A percentile compares a stretch with the other conserved stretches of the same genome.
phyloP scores from a whole-genome alignment of 2,113 vertebrate genomes.

The Blennius ocellaris region DNA sequence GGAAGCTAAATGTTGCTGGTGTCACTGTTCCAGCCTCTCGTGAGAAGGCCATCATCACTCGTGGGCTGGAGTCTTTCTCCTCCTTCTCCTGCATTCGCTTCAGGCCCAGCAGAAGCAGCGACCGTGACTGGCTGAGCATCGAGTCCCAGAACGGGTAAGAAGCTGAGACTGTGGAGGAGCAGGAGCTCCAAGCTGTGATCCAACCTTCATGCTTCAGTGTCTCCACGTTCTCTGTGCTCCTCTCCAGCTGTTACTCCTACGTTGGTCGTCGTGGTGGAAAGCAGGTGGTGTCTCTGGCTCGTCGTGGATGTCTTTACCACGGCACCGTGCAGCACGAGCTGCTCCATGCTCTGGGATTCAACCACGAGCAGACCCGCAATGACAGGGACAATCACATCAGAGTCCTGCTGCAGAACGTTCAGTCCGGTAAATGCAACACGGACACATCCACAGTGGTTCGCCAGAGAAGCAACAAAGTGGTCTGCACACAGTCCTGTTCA shows the following conservation, averaged over 20 bases:
- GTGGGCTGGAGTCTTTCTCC: constrained; percentile 63
- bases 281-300: constrained; percentile 74
- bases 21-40: constrained; percentile 40
- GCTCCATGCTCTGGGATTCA: constrained; percentile 78
- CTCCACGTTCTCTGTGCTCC: constrained; percentile 17
- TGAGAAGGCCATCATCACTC: constrained; percentile 62
- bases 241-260: constrained; percentile 70
- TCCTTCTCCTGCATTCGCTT: constrained; percentile 49
- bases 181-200: background rate
- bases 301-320: constrained; percentile 56
- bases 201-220: background rate
- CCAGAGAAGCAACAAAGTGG: no score
- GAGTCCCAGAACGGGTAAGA: constrained; percentile 55
- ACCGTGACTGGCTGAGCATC: constrained; percentile 65
- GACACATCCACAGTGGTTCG: background rate
- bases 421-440: constrained; percentile 36
- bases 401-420: constrained; percentile 59
- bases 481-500: no score
- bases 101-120: constrained; percentile 38
- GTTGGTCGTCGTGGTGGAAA: constrained; percentile 61
- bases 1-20: no score
- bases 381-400: constrained; percentile 73
- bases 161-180: background rate
- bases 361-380: constrained; percentile 28
- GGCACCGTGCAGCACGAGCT: constrained; percentile 73